A percentile compares a stretch with the other conserved stretches of the same genome.
Conservation (phyloP, 2,113 vertebrate genomes). For the Microcebus griseorufus region DNA sequence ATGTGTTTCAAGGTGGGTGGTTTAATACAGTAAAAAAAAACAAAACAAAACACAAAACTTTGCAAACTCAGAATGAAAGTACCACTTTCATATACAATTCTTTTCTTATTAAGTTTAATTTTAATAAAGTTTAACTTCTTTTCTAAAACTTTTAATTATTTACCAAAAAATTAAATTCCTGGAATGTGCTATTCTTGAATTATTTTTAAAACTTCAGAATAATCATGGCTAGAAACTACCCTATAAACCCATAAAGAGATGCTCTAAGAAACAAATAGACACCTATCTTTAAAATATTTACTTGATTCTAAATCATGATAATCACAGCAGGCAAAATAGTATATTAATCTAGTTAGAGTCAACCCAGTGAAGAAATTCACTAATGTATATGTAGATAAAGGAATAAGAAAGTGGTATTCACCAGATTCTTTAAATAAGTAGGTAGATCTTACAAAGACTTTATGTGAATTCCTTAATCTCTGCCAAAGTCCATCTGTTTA, state of each 20-base stretch:
- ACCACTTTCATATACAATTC: slow-evolving; percentile 5
- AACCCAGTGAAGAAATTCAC: neutral
- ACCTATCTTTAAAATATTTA: neutral
- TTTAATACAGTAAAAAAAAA: neutral
- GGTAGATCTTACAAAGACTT: slow-evolving; percentile 46
- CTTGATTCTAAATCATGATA: slow-evolving; percentile 49
- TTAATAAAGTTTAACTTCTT: slow-evolving; percentile 22
- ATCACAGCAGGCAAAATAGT: neutral
- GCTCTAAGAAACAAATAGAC: neutral
- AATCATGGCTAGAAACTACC: neutral
- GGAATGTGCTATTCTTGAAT: slow-evolving; percentile 13
- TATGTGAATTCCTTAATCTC: slow-evolving; percentile 54
- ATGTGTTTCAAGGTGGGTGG: neutral
- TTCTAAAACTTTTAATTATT: slow-evolving; percentile 12
- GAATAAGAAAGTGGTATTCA: neutral
- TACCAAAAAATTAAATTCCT: slow-evolving; percentile 19
- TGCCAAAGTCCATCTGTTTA: slow-evolving; percentile 40
- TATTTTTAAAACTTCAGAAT: slow-evolving; percentile 56
- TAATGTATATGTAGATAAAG: neutral
- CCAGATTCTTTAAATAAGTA: slow-evolving; percentile 24
- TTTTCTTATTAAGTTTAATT: slow-evolving; percentile 3
- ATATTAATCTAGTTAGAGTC: slow-evolving; percentile 3
- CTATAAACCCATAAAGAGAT: neutral
- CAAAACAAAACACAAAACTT: neutral
- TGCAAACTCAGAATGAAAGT: neutral